These are phyloP conservation scores for Malurus elegans DNA, from an alignment of 2,113 vertebrate genomes.

Conservation along the genomic window DNA sequence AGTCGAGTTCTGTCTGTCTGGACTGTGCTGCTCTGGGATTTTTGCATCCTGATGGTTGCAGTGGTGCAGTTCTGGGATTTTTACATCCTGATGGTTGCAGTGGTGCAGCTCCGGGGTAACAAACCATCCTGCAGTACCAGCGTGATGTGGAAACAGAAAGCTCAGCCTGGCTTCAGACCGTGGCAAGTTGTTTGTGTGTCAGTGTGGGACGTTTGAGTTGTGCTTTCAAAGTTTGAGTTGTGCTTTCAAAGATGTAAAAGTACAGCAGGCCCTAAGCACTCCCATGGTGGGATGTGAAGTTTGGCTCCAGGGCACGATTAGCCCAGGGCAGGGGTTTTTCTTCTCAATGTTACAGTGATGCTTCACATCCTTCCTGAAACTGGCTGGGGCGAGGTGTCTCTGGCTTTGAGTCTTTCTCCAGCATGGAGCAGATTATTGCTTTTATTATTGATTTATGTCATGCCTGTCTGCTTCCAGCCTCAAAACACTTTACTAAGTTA, in stretches of 20 bases:
- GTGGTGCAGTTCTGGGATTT: not conserved
- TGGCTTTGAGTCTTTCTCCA: constrained; percentile 34
- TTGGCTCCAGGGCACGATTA: not conserved
- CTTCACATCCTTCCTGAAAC: constrained; percentile 43
- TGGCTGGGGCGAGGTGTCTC: constrained; percentile 21
- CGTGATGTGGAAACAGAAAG: not conserved
- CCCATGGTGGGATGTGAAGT: not conserved
- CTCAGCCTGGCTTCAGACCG: not conserved
- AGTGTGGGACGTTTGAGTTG: not conserved
- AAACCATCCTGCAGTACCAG: not conserved
- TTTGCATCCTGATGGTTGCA: not conserved
- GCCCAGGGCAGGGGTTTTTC: not conserved
- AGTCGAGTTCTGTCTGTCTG: not conserved
- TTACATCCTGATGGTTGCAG: not conserved
- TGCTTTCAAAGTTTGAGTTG: not conserved
- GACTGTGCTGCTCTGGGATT: not conserved
- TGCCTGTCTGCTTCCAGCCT: constrained; percentile 56
- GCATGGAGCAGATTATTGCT: constrained; percentile 38
- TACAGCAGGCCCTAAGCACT: not conserved
- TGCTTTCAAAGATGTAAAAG: not conserved
- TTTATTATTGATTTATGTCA: constrained; percentile 56
- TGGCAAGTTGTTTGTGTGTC: not conserved
- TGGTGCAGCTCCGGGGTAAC: not conserved
- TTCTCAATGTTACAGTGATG: not conserved
- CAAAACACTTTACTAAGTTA: constrained; percentile 64